Evolutionary conservation across 2,797 vertebrate species (phyloP).

Genomic region (Staurois parvus): DNA sequence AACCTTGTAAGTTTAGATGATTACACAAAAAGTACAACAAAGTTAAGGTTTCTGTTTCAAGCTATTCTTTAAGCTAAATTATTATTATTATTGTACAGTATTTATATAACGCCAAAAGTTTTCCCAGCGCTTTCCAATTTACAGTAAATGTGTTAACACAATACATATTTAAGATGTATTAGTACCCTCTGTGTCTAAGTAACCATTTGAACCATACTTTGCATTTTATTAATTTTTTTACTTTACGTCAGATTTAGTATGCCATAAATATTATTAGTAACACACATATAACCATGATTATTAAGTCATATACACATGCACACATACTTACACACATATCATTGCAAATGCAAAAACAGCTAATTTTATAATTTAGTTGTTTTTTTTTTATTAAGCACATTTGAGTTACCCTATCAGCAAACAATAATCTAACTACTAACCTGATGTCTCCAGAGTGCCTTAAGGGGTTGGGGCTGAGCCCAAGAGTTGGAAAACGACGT

Average conservation of each 20-base stretch:
- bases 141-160: background rate
- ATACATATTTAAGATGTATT: background rate
- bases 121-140: too few relatives aligned
- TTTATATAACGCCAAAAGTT: too few relatives aligned
- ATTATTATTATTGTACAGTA: too few relatives aligned
- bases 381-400: background rate
- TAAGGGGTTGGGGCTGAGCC: slow-evolving; percentile 88
- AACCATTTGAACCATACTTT: too few relatives aligned
- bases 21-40: background rate
- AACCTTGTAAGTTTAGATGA: slow-evolving; percentile 76
- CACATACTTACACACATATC: background rate
- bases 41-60: background rate
- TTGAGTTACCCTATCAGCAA: background rate
- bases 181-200: too few relatives aligned
- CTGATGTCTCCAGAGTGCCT: slow-evolving; percentile 90
- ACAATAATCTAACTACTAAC: slow-evolving; percentile 78
- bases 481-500: slow-evolving; percentile 83
- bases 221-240: slow-evolving; percentile 1
- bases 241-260: background rate
- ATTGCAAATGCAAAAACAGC: too few relatives aligned
- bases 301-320: background rate
- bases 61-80: background rate
- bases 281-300: background rate
- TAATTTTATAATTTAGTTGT: too few relatives aligned
- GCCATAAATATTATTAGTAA: background rate